Evolutionary conservation across 2,797 vertebrate genomes (phyloP), one percentile per base, ranked within the genome.

Genomic region (Thripadectes ignobilis): DNA sequence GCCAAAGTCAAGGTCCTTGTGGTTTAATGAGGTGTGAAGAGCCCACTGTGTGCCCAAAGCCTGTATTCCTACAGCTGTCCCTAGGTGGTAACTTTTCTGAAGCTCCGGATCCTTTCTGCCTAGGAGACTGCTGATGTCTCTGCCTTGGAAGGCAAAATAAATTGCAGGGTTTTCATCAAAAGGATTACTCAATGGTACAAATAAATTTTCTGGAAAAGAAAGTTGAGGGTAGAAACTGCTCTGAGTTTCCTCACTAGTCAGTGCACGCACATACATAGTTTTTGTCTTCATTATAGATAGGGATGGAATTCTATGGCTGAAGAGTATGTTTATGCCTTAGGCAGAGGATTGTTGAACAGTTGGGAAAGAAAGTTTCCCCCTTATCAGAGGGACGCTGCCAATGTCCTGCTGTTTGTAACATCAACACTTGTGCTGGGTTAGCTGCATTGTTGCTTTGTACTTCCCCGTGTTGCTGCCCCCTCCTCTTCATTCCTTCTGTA

Each of bases 281-380:
- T 87, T 86, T 92, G 76, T 88, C 79, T 94, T 96, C 63, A 41
- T 82, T 94, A 82, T 73, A 79, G 85, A 66, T 52, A 84, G 73
- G 54, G 69, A 78, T 71, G 91, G 77, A 93, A 88, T 95, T 95
- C 80, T 95, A 49, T 66, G 51, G 34, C 77, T 87, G 84, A 92
- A 86, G 71, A 88, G 76, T 52, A 59, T 93, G 63, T 93, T 93
- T 89, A 84, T 93, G 80, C 94, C 92, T 95, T 94, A 94, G 89
- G 93, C 82, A 93, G 55, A 72, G 73, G 77, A 62, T 58, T 93
- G 89, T 76, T 5, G 4, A 95, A 80, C 63, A 91, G 81, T 85
- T 95, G 49, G 75, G 61, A 74, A 94, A 84, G 73, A 77, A 90
- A 90, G 76, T 90, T 89, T 83, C 58, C 65, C 0, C 4, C 36